Percentiles rank a stretch among this genome's conserved stretches.
phyloP scores from a whole-genome alignment of 35 echinoderm and acorn worm genomes.

The Stichopus chloronotus region DNA sequence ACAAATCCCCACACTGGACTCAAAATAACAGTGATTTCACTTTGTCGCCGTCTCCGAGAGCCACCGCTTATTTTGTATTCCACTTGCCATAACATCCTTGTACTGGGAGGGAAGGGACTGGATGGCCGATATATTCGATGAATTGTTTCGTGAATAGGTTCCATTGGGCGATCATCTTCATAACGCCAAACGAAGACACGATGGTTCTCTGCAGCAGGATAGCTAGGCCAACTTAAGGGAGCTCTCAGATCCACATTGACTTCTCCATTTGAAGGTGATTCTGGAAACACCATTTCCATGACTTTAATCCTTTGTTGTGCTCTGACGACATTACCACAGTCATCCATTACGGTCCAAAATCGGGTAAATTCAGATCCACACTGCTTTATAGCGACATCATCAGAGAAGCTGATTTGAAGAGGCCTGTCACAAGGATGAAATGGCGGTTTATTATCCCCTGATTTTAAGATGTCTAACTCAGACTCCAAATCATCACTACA shows the following conservation, averaged over 20 bases:
- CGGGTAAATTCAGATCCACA: constrained; percentile 23
- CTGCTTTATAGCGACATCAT: constrained; percentile 2
- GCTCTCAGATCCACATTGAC: constrained; percentile 26
- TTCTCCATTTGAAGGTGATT: constrained; percentile 33
- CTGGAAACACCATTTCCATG: constrained; percentile 21
- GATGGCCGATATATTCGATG: not conserved
- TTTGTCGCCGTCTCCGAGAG: too few species aligned
- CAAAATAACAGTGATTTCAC: not conserved
- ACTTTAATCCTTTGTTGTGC: constrained; percentile 31
- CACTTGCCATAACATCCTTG: constrained; percentile 39
- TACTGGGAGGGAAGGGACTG: constrained; percentile 13
- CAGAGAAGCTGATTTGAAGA: constrained; percentile 19
- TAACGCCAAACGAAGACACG: constrained; percentile 28
- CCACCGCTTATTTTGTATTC: not conserved
- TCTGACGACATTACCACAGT: constrained; percentile 33
- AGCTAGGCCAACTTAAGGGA: constrained; percentile 27
- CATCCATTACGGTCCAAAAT: constrained; percentile 48
- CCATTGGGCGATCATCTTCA: constrained; percentile 28
- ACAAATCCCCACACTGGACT: constrained; percentile 52
- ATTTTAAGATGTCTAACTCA: constrained; percentile 16
- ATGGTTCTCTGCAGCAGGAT: constrained; percentile 27
- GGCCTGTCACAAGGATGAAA: constrained; percentile 31
- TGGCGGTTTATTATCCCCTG: not conserved
- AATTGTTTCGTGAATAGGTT: constrained; percentile 11
- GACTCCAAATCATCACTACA: constrained; percentile 39